Conservation (phyloP, 2,797 vertebrate genomes). For the Sardinella longiceps region DNA sequence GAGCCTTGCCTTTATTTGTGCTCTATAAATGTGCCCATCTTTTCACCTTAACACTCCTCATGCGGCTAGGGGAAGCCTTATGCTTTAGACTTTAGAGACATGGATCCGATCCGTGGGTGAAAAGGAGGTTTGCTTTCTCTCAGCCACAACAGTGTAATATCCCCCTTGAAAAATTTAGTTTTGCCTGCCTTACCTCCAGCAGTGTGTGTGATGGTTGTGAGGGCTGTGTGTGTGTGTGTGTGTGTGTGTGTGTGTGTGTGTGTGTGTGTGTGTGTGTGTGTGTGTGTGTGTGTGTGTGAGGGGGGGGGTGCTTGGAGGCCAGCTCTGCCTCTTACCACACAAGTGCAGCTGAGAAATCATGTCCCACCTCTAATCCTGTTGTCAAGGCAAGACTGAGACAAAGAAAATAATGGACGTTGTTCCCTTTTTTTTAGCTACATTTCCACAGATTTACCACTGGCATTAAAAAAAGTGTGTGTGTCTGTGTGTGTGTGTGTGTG, state of each 20-base stretch:
- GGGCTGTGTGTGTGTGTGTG: no score
- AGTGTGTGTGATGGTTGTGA: neutral
- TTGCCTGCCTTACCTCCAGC: slow-evolving; percentile 32
- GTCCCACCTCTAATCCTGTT: slow-evolving; percentile 22
- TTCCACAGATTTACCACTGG: neutral
- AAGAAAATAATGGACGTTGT: neutral
- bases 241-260: neutral
- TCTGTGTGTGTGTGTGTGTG: no score
- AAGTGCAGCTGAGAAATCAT: neutral
- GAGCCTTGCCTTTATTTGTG: slow-evolving; percentile 58
- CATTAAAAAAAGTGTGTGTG: neutral
- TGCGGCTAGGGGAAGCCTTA: slow-evolving; percentile 53
- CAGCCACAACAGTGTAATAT: slow-evolving; percentile 58
- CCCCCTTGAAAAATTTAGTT: slow-evolving; percentile 55
- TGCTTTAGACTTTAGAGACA: slow-evolving; percentile 51
- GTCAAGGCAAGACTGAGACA: neutral
- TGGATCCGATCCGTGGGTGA: slow-evolving; percentile 53
- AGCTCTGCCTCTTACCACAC: slow-evolving; percentile 11
- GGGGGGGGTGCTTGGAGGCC: neutral
- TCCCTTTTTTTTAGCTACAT: neutral
- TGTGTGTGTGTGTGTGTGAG: neutral
- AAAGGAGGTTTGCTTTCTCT: slow-evolving; percentile 35
- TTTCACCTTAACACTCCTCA: slow-evolving; percentile 46
- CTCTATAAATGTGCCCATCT: slow-evolving; percentile 55
- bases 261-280: no score